Conservation (phyloP, 2,113 vertebrate genomes). For the Phalacrocorax carbo region DNA sequence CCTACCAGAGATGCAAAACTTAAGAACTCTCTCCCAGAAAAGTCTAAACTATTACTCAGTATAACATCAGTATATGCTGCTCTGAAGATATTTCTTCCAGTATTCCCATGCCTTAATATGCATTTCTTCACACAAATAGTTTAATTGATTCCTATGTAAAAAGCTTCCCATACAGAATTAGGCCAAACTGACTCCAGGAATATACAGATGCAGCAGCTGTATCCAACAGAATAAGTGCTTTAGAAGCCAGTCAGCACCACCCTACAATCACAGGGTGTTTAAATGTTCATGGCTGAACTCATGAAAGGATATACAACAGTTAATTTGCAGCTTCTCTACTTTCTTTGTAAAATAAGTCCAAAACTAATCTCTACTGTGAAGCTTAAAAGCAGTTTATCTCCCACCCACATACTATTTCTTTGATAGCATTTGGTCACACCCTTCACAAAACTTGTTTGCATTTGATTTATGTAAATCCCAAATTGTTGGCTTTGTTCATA, state of each 20-base stretch:
- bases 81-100: neutral
- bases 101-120: neutral
- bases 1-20: neutral
- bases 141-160: neutral
- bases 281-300: neutral
- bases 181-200: neutral
- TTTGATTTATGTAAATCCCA: conserved; percentile 55
- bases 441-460: neutral
- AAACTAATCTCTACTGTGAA: conserved; percentile 6
- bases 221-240: neutral
- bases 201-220: neutral
- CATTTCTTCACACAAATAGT: neutral
- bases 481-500: conserved; percentile 26
- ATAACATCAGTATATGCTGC: neutral
- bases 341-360: conserved; percentile 13
- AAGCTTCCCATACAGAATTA: neutral
- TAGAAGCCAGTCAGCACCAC: neutral
- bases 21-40: neutral
- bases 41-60: neutral
- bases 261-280: neutral
- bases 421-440: conserved; percentile 38
- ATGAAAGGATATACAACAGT: neutral
- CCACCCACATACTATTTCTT: conserved; percentile 4
- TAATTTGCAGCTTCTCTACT: neutral
- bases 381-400: conserved; percentile 50